Conservation (phyloP, 2,888 invertebrate genomes). For the Caenorhabditis macrosperma region DNA sequence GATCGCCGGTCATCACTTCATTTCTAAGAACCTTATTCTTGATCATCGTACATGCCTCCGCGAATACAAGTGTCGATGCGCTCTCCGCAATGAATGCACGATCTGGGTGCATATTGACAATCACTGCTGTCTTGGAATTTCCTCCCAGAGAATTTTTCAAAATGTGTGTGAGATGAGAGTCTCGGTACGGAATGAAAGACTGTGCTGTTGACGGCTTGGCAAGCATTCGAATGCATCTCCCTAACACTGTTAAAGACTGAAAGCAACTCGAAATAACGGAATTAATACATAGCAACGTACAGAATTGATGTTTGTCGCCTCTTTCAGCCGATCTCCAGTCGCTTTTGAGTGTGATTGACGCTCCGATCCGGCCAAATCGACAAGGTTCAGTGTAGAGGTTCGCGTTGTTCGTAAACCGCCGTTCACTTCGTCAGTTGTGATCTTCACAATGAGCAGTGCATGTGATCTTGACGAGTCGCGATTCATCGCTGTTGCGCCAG, state of each 20-base stretch:
- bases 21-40: conserved; percentile 81
- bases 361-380: conserved; percentile 82
- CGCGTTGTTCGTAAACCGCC: conserved; percentile 78
- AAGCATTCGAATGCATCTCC: conserved; percentile 81
- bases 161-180: conserved; percentile 81
- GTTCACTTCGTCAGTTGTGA: conserved; percentile 78
- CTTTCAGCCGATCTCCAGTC: conserved; percentile 81
- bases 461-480: conserved; percentile 81
- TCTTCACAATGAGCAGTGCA: conserved; percentile 81
- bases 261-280: no score
- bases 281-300: no score
- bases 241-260: conserved; percentile 81
- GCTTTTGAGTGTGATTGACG: conserved; percentile 81
- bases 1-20: conserved; percentile 81
- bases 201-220: conserved; percentile 80
- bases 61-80: conserved; percentile 81
- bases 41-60: conserved; percentile 81
- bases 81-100: conserved; percentile 81
- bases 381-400: conserved; percentile 81
- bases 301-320: conserved; percentile 81
- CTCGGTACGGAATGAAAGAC: conserved; percentile 81
- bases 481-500: conserved; percentile 82
- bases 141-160: conserved; percentile 82
- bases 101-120: conserved; percentile 82
- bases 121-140: conserved; percentile 81